Percentiles rank a stretch among this genome's conserved stretches.
Conservation (phyloP, 2,113 vertebrate genomes). For the Calonectris borealis region DNA sequence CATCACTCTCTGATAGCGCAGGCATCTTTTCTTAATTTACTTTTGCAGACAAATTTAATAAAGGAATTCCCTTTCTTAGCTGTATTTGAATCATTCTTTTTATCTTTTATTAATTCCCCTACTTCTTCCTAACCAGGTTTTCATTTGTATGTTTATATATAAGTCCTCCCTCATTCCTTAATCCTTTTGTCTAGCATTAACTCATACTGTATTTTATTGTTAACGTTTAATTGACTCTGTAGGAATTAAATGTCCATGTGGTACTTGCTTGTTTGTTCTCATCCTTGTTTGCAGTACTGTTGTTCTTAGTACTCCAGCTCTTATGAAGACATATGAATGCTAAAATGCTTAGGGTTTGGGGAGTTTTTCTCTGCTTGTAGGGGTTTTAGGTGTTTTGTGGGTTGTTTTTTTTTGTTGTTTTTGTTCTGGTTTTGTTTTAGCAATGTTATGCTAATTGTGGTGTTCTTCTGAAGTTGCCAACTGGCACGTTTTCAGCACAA, state of each 20-base stretch:
- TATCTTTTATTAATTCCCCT: constrained; percentile 50
- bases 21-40: constrained; percentile 57
- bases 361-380: not conserved
- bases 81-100: constrained; percentile 33
- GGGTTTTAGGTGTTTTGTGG: too few species aligned
- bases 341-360: not conserved
- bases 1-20: constrained; percentile 8
- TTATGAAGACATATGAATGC: fast-evolving
- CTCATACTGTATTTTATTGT: constrained; percentile 35
- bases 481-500: not conserved
- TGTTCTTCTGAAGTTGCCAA: not conserved
- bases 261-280: not conserved
- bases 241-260: constrained; percentile 27
- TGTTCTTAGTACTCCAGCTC: not conserved
- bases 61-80: constrained; percentile 62
- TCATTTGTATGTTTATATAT: constrained; percentile 17
- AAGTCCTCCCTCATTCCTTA: constrained; percentile 32
- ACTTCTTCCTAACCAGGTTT: constrained; percentile 54
- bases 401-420: not conserved
- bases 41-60: constrained; percentile 64
- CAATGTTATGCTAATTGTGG: fast-evolving
- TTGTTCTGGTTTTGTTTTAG: not conserved
- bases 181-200: constrained; percentile 52
- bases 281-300: not conserved
- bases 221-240: constrained; percentile 49